Conservation (phyloP, 2,113 vertebrate genomes). For the Erythrocebus patas region DNA sequence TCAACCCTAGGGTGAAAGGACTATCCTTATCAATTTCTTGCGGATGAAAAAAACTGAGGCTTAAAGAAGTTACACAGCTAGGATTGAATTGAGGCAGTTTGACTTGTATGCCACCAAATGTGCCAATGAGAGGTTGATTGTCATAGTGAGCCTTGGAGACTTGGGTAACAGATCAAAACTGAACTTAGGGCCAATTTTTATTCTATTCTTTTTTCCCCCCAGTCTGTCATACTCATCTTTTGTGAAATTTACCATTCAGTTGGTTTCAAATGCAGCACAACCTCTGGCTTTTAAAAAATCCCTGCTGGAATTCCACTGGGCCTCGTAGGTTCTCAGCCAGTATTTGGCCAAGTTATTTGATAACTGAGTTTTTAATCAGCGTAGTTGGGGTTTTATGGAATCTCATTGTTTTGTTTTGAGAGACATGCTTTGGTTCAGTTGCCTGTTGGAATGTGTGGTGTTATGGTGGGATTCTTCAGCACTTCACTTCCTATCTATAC, state of each 20-base stretch:
- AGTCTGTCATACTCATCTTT: not conserved
- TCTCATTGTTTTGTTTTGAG: not conserved
- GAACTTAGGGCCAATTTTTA: not conserved
- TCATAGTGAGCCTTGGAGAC: not conserved
- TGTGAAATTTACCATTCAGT: not conserved
- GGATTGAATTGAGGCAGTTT: not conserved
- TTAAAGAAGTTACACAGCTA: not conserved
- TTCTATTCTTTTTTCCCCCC: not conserved
- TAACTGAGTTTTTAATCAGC: not conserved
- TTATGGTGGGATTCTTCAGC: not conserved
- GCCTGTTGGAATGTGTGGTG: constrained; percentile 31
- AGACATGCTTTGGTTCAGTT: not conserved
- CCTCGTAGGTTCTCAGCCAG: not conserved
- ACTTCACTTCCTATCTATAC: not conserved
- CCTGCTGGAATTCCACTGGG: not conserved
- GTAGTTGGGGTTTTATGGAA: not conserved
- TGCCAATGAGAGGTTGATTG: not conserved
- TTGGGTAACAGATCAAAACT: not conserved
- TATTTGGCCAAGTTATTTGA: not conserved
- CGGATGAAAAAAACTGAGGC: not conserved
- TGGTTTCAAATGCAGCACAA: not conserved
- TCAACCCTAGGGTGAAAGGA: not conserved
- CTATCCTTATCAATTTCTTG: not conserved
- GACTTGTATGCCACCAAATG: not conserved
- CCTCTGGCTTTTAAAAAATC: not conserved